A percentile compares a stretch with the other conserved stretches of the same genome.
These are phyloP conservation scores for Drosophila insularis DNA, from an alignment of 1,140 invertebrate genomes.

Conservation along the genomic window DNA sequence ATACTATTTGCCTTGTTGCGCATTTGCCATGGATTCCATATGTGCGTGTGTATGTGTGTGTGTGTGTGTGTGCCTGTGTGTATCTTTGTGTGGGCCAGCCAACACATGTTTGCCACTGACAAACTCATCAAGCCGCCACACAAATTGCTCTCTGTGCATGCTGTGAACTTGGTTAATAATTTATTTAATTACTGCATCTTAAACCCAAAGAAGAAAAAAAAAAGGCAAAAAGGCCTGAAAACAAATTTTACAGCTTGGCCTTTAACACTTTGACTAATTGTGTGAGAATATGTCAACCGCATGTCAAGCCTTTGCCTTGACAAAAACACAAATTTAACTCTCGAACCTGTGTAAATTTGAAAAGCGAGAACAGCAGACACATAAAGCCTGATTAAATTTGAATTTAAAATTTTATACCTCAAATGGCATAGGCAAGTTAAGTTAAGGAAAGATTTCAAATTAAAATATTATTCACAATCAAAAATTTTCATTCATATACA, in stretches of 20 bases:
- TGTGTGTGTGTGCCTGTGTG: constrained; percentile 19
- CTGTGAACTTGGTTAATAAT: constrained; percentile 46
- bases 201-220: constrained; percentile 1
- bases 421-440: no score
- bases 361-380: no score
- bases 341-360: no score
- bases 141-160: not conserved
- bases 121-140: constrained; percentile 49
- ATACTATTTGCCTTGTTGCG: constrained; percentile 66
- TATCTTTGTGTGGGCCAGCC: constrained; percentile 40
- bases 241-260: constrained; percentile 3
- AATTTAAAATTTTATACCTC: not conserved
- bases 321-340: not conserved
- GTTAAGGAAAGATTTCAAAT: no score
- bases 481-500: no score
- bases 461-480: no score
- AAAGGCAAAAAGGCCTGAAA: not conserved
- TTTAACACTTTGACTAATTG: not conserved
- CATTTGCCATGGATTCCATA: constrained; percentile 37
- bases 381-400: not conserved
- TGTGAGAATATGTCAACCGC: constrained; percentile 7
- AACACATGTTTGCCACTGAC: constrained; percentile 57
- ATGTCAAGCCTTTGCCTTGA: constrained; percentile 19
- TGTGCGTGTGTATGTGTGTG: not conserved
- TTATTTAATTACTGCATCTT: constrained; percentile 48